Conservation (phyloP, 2,797 vertebrate species). For the Bovichtus variegatus region DNA sequence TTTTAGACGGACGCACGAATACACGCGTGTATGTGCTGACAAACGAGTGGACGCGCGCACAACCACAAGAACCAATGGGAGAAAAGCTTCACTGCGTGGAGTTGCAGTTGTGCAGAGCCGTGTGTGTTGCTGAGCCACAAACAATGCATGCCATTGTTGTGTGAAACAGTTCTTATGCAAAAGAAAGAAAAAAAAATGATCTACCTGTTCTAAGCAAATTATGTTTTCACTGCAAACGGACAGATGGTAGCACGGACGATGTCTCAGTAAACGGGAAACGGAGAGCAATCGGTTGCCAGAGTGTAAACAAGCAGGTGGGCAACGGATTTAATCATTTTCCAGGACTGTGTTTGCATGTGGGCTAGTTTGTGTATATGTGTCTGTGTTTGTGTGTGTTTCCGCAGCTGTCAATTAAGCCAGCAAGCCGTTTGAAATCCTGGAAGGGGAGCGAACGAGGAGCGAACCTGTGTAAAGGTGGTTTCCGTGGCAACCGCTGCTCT, state of each 20-base stretch:
- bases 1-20: background rate
- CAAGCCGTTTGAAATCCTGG: slow-evolving; percentile 39
- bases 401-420: slow-evolving; percentile 62
- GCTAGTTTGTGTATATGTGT: background rate
- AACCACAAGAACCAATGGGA: background rate
- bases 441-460: slow-evolving; percentile 59
- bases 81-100: background rate
- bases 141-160: slow-evolving; percentile 26
- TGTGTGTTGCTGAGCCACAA: background rate
- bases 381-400: background rate
- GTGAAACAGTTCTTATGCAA: slow-evolving; percentile 13
- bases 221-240: slow-evolving; percentile 42
- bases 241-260: slow-evolving; percentile 49
- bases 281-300: slow-evolving; percentile 38
- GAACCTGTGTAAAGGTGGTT: slow-evolving; percentile 73
- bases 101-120: background rate
- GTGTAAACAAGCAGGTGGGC: slow-evolving; percentile 68
- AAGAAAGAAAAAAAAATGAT: background rate
- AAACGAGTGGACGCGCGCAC: background rate
- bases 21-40: background rate
- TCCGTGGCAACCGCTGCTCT: slow-evolving; percentile 68
- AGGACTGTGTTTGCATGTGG: background rate
- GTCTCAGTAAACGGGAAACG: slow-evolving; percentile 58
- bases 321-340: slow-evolving; percentile 53
- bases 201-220: slow-evolving; percentile 38